Evolutionary conservation across 2,797 vertebrate species (phyloP), one percentile per base, ranked within the genome.

Genomic region (Eurystomus glaucurus): DNA sequence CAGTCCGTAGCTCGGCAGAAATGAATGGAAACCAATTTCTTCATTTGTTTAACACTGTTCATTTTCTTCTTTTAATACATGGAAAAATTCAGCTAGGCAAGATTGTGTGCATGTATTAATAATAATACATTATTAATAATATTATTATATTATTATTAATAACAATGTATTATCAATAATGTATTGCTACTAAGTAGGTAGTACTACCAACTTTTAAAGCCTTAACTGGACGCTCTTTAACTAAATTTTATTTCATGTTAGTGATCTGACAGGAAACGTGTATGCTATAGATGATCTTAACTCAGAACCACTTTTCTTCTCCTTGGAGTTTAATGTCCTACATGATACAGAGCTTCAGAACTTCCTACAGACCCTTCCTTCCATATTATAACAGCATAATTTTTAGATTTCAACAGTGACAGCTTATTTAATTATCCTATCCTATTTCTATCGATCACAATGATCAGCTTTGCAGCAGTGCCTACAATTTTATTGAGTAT

Each of bases 381-480:
- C 39, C 13, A 43, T 31, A 31, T 31, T 13, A 43, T 29, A 62
- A 41, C 7, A 41, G 6, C 4, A 23, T 11, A 29, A 25, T 23
- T 57, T 70, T 75, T 23, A 51, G 0, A 13, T 66, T 21, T 77
- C 7, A 88, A 29, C 22, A 26, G 7, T 22, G 12, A 35, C 45
- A 60, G 15, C n/a, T 69, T 71, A 21, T 85, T 85, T 37, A 83
- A 37, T 46, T 25, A 60, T 52, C 50, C 62, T 35, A 14, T 62
- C n/a, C 10, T 35, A 31, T 94, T 86, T 54, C 26, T 78, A 26
- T 58, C 82, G 61, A 85, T 79, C 28, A 69, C 41, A 29, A 91
- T 91, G 95, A 96, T 96, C 92, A 95, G 69, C 85, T 97, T 97
- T 94, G 91, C 58, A 95, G 91, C 89, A 65, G 25, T 43, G 46